Evolutionary conservation across 1,140 invertebrate genomes (phyloP).

Genomic region (Schlechtendalia chinensis): DNA sequence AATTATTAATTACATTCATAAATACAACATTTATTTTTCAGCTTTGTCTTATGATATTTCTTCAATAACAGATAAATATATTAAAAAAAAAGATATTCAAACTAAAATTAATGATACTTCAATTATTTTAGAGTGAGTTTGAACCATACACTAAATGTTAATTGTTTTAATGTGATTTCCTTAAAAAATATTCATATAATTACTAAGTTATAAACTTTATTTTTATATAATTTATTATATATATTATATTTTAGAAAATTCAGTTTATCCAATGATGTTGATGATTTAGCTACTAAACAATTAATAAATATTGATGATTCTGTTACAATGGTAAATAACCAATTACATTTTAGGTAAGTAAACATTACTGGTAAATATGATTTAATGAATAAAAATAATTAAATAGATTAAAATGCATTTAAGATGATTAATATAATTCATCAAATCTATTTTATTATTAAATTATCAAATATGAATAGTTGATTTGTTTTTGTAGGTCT

Average conservation of each 20-base stretch:
- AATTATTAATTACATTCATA: too few species aligned
- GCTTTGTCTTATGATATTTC: background rate
- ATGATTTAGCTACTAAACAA: background rate
- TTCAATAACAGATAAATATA: background rate
- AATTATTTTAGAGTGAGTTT: constrained; percentile 14
- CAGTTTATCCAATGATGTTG: background rate
- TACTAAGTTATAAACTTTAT: background rate
- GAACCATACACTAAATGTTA: background rate
- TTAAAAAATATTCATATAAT: background rate
- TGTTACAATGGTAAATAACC: background rate
- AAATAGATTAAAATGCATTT: too few species aligned
- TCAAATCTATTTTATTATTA: too few species aligned
- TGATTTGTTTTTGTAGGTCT: constrained; percentile 11
- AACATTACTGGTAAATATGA: too few species aligned
- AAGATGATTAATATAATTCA: too few species aligned
- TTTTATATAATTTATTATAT: background rate
- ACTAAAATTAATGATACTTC: constrained; percentile 18
- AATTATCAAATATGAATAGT: too few species aligned
- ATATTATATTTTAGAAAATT: constrained; percentile 17
- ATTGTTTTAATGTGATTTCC: background rate
- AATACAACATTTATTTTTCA: background rate
- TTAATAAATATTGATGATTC: background rate
- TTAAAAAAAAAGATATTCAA: constrained; percentile 9
- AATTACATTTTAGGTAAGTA: background rate
- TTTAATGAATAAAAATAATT: too few species aligned